phyloP scores from a whole-genome alignment of 2,797 vertebrate species.

The Lindbergichthys nudifrons region DNA sequence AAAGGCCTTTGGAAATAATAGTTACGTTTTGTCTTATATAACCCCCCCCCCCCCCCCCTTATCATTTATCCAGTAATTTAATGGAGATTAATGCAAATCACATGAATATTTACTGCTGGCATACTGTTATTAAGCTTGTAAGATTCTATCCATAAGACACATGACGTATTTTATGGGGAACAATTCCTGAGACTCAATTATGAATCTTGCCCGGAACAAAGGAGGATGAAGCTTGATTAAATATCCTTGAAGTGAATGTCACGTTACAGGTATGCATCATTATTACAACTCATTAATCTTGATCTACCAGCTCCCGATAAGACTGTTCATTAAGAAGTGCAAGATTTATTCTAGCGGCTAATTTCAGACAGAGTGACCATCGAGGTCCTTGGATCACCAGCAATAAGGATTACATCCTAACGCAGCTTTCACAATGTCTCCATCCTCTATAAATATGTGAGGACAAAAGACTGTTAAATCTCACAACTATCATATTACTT shows the following conservation, averaged over 20 bases:
- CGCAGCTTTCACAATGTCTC: constrained; percentile 37
- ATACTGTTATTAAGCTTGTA: constrained; percentile 53
- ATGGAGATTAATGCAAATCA: constrained; percentile 69
- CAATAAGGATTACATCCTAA: constrained; percentile 37
- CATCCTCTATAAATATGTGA: constrained; percentile 7
- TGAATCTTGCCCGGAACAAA: constrained; percentile 46
- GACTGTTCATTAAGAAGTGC: constrained; percentile 70
- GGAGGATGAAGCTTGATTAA: constrained; percentile 71
- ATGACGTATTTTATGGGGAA: constrained; percentile 58
- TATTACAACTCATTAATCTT: constrained; percentile 84
- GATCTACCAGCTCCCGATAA: constrained; percentile 71
- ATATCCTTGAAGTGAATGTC: constrained; percentile 70
- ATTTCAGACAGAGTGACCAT: constrained; percentile 72
- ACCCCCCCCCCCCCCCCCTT: constrained; percentile 37
- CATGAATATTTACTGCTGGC: constrained; percentile 67
- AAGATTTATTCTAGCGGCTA: constrained; percentile 64
- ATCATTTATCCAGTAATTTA: constrained; percentile 61
- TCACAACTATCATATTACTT: constrained; percentile 7
- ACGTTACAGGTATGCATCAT: constrained; percentile 74
- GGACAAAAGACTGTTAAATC: neutral
- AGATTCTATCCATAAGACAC: constrained; percentile 51
- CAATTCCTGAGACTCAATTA: constrained; percentile 63
- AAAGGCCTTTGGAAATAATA: constrained; percentile 44
- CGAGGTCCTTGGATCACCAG: constrained; percentile 40
- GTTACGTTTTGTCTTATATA: constrained; percentile 44